Conservation (phyloP, 2,888 invertebrate species). For the Cataglyphis albicans region DNA sequence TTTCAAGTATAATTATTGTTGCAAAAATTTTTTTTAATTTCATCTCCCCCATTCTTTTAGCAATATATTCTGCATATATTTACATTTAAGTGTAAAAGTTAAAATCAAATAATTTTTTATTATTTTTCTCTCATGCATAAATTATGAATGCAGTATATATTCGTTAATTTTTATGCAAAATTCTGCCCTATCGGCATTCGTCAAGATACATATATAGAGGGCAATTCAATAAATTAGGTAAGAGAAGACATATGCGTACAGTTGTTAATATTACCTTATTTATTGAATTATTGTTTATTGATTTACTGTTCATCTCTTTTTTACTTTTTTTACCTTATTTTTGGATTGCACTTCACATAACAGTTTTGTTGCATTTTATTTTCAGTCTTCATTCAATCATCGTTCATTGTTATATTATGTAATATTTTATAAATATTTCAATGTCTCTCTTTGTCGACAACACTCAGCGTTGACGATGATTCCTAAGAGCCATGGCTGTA, state of each 20-base stretch:
- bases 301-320: neutral
- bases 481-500: neutral
- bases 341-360: neutral
- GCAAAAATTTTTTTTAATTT: neutral
- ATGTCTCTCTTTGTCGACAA: neutral
- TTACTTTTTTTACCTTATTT: neutral
- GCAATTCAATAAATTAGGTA: too few species aligned
- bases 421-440: slow-evolving; percentile 18
- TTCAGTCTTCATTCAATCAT: slow-evolving; percentile 28
- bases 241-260: too few species aligned
- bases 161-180: neutral
- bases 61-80: neutral
- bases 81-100: neutral
- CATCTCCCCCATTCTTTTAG: neutral
- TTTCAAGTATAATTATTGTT: neutral
- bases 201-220: neutral
- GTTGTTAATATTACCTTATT: too few species aligned
- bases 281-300: too few species aligned
- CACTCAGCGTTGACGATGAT: slow-evolving; percentile 1
- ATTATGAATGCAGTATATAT: neutral
- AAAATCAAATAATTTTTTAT: slow-evolving; percentile 6
- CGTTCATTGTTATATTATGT: neutral
- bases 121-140: neutral
- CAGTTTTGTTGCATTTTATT: neutral
- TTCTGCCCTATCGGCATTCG: neutral